A percentile compares a stretch with the other conserved stretches of the same genome.
phyloP scores from a whole-genome alignment of 1,140 invertebrate species.

The Anoplolepis gracilipes region DNA sequence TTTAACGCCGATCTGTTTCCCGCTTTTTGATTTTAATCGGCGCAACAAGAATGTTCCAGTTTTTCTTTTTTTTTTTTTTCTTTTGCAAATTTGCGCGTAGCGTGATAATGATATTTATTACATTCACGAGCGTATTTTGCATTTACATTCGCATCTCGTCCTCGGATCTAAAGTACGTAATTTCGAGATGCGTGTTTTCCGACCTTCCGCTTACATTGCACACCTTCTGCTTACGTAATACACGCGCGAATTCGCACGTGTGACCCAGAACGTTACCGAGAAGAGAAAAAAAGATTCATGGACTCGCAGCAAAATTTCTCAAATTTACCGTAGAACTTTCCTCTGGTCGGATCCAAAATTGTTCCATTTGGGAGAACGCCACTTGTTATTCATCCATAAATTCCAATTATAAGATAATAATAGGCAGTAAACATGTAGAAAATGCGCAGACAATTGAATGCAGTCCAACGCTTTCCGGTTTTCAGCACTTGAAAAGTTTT shows the following conservation, averaged over 20 bases:
- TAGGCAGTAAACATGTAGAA: neutral
- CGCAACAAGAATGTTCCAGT: neutral
- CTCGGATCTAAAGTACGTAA: constrained; percentile 6
- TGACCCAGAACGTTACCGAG: neutral
- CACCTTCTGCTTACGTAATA: neutral
- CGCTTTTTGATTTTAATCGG: neutral
- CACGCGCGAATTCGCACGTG: neutral
- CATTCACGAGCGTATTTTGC: constrained; percentile 5
- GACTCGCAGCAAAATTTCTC: neutral
- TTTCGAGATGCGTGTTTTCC: constrained; percentile 11
- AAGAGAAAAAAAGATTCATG: neutral
- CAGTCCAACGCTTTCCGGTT: too few species aligned
- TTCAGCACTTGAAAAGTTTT: too few species aligned
- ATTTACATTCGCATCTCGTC: neutral
- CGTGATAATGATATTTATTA: constrained; percentile 20
- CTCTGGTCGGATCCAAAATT: neutral
- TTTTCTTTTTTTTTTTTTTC: neutral
- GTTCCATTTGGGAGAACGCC: neutral
- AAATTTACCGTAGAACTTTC: neutral
- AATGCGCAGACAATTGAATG: neutral
- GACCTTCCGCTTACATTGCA: constrained; percentile 3
- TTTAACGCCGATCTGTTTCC: neutral
- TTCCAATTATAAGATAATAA: neutral
- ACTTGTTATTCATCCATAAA: neutral
- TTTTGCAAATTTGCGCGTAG: neutral